Evolutionary conservation across 1,140 invertebrate species (phyloP), one percentile per base, ranked within the genome.

Genomic region (Antheraea mylitta): DNA sequence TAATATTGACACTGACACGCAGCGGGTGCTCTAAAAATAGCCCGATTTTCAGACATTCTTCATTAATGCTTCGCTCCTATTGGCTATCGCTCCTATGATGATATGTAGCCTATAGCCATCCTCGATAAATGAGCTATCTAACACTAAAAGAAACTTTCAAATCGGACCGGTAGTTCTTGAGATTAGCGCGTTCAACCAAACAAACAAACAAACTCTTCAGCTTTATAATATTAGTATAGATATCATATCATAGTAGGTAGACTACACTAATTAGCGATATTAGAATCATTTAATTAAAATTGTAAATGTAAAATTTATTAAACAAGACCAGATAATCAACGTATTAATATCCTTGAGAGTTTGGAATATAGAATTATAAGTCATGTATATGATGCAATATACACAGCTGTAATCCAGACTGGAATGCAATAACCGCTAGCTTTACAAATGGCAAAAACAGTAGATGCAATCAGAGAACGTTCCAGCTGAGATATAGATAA

Each of bases 401-500:
- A 13, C 1, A 0, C 11, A 13, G 16, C 11, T 2, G 45, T 53
- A 53, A 68, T 68, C 69, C 59, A 72, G 58, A 42, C 6, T 61
- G 73, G 73, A 74, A 74, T 74, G 73, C 61, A 63, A 10, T 45
- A 30, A 64, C 62, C 67, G 64, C 66, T 72, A 67, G 60, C 60
- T 59, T 38, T 63, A 18, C 69, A 70, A 60, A 66, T 69, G 58
- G 69, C 69, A 73, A 72, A 76, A 70, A 73, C 68, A 64, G 45
- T 13, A 60, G 73, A 75, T 72, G 22, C 60, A 72, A 75, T 74
- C 73, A 58, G 66, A 18, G 10, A 53, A 16, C 45, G 45, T 19
- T 48, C 42, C 62, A 62, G n/a, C 30, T n/a, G 66, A 71, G 74
- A 78, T 76, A 71, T 67, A 74, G 71, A 76, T 74, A 72, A 78